phyloP scores from a whole-genome alignment of 2,113 vertebrate genomes.

The Melanerpes aurifrons region DNA sequence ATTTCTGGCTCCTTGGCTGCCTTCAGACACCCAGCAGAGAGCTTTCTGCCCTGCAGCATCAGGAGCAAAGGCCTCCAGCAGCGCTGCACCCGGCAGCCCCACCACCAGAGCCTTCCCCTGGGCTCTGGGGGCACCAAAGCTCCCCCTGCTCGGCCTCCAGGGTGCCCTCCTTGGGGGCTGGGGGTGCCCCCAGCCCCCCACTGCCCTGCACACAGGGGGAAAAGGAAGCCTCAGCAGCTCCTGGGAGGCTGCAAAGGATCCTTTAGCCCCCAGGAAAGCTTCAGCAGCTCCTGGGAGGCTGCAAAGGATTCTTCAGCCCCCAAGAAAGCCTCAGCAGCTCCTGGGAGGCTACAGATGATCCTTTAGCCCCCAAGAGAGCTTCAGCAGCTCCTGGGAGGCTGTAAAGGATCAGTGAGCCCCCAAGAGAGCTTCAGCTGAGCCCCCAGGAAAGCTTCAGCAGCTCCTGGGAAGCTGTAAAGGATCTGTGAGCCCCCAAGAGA shows the following conservation, averaged over 20 bases:
- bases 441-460: not conserved
- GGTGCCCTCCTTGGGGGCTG: fast-evolving
- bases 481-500: too few species aligned
- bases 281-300: too few species aligned
- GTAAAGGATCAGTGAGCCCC: too few species aligned
- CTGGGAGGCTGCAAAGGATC: too few species aligned
- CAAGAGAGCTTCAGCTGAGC: not conserved
- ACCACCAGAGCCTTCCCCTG: fast-evolving
- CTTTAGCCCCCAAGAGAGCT: too few species aligned
- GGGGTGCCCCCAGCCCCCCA: not conserved
- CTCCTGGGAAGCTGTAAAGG: not conserved
- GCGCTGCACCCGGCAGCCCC: fast-evolving
- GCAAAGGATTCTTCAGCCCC: too few species aligned
- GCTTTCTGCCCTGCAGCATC: not conserved
- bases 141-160: fast-evolving
- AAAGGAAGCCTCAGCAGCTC: too few species aligned
- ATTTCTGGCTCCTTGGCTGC: not conserved
- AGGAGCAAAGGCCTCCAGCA: not conserved
- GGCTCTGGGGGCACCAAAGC: not conserved
- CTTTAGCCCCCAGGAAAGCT: too few species aligned
- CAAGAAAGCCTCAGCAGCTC: too few species aligned
- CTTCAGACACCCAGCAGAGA: not conserved
- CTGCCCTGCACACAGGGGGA: too few species aligned
- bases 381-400: not conserved
- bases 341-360: too few species aligned